phyloP scores from a whole-genome alignment of 2,113 vertebrate species.

The Lathamus discolor region DNA sequence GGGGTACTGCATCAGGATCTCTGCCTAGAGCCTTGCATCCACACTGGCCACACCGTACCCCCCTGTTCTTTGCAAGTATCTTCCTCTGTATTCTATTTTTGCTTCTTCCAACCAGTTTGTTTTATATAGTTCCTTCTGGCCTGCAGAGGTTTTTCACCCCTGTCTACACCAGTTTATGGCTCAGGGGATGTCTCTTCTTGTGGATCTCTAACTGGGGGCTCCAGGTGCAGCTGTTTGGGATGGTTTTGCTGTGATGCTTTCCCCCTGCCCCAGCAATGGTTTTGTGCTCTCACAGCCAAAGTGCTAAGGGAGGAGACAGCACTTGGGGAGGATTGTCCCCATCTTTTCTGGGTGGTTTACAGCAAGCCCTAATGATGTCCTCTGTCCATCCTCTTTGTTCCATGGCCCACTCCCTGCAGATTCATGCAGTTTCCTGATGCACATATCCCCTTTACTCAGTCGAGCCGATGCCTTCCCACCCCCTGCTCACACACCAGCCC shows the following conservation, averaged over 20 bases:
- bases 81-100: not conserved
- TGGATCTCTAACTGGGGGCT: not conserved
- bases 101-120: not conserved
- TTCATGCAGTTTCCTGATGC: no score
- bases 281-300: not conserved
- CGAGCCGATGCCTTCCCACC: not conserved
- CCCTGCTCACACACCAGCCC: not conserved
- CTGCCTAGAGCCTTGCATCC: not conserved
- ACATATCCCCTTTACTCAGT: rapidly evolving
- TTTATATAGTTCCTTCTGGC: not conserved
- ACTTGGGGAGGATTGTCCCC: no score
- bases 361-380: not conserved
- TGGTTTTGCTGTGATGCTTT: not conserved
- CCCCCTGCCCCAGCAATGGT: not conserved
- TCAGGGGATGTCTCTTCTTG: not conserved
- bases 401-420: not conserved
- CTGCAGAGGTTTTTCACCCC: not conserved
- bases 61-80: not conserved
- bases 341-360: not conserved
- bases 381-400: not conserved
- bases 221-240: not conserved
- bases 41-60: not conserved
- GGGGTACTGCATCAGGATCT: no score
- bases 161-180: not conserved
- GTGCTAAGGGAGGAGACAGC: not conserved